Conservation (phyloP, 2,113 vertebrate genomes). For the Glareola pratincola region DNA sequence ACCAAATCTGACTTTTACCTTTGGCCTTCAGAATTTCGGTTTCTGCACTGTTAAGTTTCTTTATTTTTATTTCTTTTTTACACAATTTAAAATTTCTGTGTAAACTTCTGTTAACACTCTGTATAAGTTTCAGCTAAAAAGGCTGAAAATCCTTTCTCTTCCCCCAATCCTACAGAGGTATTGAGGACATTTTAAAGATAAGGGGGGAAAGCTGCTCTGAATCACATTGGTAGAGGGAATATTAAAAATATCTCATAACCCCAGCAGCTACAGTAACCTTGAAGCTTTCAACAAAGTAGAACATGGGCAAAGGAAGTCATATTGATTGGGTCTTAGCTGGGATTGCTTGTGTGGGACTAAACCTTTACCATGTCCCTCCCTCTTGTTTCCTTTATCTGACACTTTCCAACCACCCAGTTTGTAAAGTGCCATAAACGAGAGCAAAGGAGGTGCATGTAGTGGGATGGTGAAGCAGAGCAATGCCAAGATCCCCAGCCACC, state of each 20-base stretch:
- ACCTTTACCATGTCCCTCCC: background rate
- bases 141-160: background rate
- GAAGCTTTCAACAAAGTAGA: background rate
- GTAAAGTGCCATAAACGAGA: background rate
- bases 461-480: background rate
- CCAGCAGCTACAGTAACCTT: background rate
- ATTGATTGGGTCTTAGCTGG: background rate
- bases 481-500: background rate
- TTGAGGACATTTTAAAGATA: background rate
- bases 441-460: background rate
- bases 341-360: background rate
- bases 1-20: too few species aligned
- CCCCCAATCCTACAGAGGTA: fast-evolving
- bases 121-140: background rate
- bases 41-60: too few species aligned
- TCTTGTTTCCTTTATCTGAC: background rate
- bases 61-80: too few species aligned
- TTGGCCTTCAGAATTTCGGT: too few species aligned
- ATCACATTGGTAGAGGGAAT: background rate
- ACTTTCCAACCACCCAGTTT: background rate
- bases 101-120: too few species aligned
- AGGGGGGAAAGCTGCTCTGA: background rate
- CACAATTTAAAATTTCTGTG: too few species aligned
- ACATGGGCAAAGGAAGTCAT: background rate
- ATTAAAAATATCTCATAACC: background rate